Evolutionary conservation across 2,888 invertebrate species (phyloP), one percentile per base, ranked within the genome.

Genomic region (Rhorus exstirpatorius): DNA sequence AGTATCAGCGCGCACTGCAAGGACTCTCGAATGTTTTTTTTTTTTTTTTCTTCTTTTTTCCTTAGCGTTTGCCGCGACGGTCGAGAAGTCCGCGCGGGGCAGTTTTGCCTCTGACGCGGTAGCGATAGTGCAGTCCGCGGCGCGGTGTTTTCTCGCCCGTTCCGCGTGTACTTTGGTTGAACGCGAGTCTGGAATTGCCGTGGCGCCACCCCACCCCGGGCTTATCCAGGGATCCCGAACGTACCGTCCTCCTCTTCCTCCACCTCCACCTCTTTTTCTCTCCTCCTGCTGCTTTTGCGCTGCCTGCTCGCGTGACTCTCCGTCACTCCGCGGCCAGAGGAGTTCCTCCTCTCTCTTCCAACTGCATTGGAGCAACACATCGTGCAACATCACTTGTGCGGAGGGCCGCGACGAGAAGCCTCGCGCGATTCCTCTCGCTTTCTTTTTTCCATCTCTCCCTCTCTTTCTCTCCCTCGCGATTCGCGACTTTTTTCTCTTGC

Each of bases 121-220:
- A 74, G 65, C 46, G 72, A 51, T 46, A 74, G 74, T 63, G 76
- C 41, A 38, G 74, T 60, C 53, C 70, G 72, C 76, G 71, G 83
- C 60, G 83, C 60, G 71, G 75, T 80, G 85, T 77, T 78, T 71
- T 81, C 80, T 80, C 76, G 89, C 87, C 86, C 88, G 88, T 84
- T 86, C 88, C 87, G 88, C 90, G 89, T 88, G 88, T 87, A 89
- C 90, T 90, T 90, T 89, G 91, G 63, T 89, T 90, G 90, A 90
- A 91, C 91, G 91, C 90, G 91, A 91, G 90, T 89, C 90, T 91
- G 92, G 90, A 91, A 91, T 91, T 89, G 91, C 90, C 87, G 90
- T 92, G 92, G 92, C 92, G 92, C 92, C 93, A 92, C 90, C 93
- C 90, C 89, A 86, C 86, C 87, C 86, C 83, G 76, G 68, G 65